Base-by-base conservation (phyloP, 1,140 invertebrate species). In the Asobara japonica region DNA sequence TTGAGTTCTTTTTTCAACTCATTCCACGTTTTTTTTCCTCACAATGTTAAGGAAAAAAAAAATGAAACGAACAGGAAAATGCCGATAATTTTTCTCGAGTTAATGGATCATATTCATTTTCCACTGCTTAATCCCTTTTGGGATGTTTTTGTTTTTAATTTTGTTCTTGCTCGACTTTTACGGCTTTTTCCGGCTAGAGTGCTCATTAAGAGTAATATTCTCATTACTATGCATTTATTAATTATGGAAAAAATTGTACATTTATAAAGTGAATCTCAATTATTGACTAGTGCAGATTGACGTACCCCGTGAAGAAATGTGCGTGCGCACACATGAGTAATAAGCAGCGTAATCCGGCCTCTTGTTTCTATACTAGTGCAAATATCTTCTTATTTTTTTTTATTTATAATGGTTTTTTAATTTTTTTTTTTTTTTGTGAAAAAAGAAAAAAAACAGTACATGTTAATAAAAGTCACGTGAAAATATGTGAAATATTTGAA, bases 271-370 rank as follows among this genome's bases (percentile, higher is more conserved):
- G 20, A 62, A 38, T 61, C 36, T 45, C 20, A 64, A 33, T 41
- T 68, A 51, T 62, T 67, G 48, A 25, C 48, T 64, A 67, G 72
- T 70, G 70, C 77, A 80, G 80, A 80, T 82, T 82, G 79, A 82
- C 78, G 78, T 79, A 81, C 74, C 69, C 61, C 25, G 60, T 56
- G 16, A n/a, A 41, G 45, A 71, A 56, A 73, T 38, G 70, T 70
- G 73, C 51, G 71, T 69, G 74, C 69, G 69, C 72, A 71, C 69
- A 73, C 75, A 77, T 80, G 70, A 71, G 25, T 70, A 75, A 64
- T 71, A 18, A 27, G 38, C 36, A 65, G 33, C 30, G 33, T 36
- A 29, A 69, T 62, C 25, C 22, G 16, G 13, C 8, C 41, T 30
- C 25, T 61, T 69, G 22, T 69, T 69, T 76, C 69, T 56, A n/a